These are phyloP conservation scores for Drosophila kanapiae DNA, from an alignment of 1,140 invertebrate genomes.

Conservation along the genomic window DNA sequence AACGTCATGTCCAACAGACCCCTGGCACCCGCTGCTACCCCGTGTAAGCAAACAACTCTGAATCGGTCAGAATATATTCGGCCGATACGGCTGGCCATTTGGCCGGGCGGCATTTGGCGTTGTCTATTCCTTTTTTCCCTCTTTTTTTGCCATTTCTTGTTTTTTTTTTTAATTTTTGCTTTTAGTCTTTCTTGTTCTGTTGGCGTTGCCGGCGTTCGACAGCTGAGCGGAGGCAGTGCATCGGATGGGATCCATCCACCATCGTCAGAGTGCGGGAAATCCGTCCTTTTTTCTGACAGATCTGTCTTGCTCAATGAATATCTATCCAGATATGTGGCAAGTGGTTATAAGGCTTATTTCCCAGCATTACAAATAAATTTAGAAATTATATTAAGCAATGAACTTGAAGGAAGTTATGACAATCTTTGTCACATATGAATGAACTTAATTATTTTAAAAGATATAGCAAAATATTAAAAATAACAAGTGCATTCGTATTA, in stretches of 20 bases:
- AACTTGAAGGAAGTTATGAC: too few species aligned
- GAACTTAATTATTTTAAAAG: neutral
- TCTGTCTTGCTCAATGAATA: neutral
- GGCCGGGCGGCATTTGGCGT: conserved; percentile 64
- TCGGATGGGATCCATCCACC: conserved; percentile 22
- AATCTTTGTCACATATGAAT: too few species aligned
- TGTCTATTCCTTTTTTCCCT: conserved; percentile 30
- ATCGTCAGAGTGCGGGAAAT: neutral
- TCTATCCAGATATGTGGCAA: neutral
- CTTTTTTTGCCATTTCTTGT: conserved; percentile 20
- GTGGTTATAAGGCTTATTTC: too few species aligned
- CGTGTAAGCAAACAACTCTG: conserved; percentile 16
- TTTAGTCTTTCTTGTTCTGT: neutral
- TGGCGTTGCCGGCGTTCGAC: conserved; percentile 52
- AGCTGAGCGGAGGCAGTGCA: conserved; percentile 55
- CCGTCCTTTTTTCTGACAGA: neutral
- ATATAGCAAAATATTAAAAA: neutral
- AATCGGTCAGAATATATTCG: conserved; percentile 7
- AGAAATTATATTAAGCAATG: too few species aligned
- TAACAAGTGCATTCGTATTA: too few species aligned
- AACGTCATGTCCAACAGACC: conserved; percentile 1
- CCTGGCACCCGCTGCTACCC: conserved; percentile 6
- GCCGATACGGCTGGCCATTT: conserved; percentile 59
- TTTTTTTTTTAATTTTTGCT: neutral
- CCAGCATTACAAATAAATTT: too few species aligned